Evolutionary conservation across 2,888 invertebrate species (phyloP), one percentile per base, ranked within the genome.

Genomic region (Hypena proboscidalis): DNA sequence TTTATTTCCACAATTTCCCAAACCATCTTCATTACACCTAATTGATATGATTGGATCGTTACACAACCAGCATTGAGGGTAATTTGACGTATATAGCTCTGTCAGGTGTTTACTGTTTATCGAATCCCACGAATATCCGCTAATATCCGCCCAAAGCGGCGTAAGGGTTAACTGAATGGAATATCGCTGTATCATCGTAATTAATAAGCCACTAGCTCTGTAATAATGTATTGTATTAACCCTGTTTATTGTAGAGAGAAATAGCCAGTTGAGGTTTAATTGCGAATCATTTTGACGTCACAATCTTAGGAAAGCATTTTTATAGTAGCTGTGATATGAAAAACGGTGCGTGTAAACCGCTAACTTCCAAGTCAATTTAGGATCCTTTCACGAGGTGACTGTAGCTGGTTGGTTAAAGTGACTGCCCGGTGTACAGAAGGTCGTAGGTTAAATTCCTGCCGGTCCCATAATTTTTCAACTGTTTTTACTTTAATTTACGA

Each of bases 21-120:
- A 29, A 8, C 17, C 11, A 2, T 11, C 15, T 29, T 29, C 15
- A 29, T 29, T 15, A 29, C 17, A 17, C 2, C 8, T 29, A 38
- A 49, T 39, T 9, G 23, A 10, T 33, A 20, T 41, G 41, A 54
- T 41, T 44, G 49, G 43, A 27, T 40, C 40, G 29, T 43, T 40
- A 51, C 5, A 8, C 10, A 15, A 22, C 22, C 8, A 11, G 23
- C 37, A 32, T 26, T 8, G 13, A 1, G 17, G 14, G 6, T 51
- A 41, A 58, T 51, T n/a, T 45, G 19, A 31, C 11, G 11, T 26
- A 32, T 17, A 23, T 4, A 39, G 19, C 25, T 11, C 9, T 11
- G 33, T 41, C 32, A 51, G 20, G 33, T 44, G 41, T 41, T 49
- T 23, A 8, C 9, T 43, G 40, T 38, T 33, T 20, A 23, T 44